These are phyloP conservation scores for Spatula clypeata DNA, from an alignment of 2,797 vertebrate genomes.

Conservation along the genomic window DNA sequence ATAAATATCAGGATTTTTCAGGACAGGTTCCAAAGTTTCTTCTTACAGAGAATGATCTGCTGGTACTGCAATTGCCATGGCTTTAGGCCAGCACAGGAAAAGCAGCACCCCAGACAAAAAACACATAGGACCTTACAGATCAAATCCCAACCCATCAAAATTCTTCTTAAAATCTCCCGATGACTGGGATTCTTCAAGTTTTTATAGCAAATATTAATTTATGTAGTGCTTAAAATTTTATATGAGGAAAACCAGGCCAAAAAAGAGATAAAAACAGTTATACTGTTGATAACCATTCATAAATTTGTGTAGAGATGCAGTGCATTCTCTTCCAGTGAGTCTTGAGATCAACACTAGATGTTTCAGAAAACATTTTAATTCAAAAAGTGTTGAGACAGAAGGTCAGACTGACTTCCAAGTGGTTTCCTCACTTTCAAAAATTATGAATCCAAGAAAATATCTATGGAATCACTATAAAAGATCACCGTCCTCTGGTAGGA, in stretches of 20 bases:
- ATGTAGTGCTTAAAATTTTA: background rate
- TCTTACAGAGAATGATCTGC: background rate
- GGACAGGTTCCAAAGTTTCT: background rate
- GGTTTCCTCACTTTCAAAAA: background rate
- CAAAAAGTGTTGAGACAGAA: background rate
- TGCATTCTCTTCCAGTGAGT: background rate
- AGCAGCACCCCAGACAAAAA: background rate
- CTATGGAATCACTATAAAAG: background rate
- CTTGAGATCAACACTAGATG: background rate
- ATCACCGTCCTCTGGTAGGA: background rate
- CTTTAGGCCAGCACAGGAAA: background rate
- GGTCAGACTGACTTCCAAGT: background rate
- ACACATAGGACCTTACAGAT: background rate
- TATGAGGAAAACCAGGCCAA: background rate
- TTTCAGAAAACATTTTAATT: background rate
- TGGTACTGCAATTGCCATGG: background rate
- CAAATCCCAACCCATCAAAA: background rate
- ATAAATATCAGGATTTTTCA: background rate
- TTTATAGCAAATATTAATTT: background rate
- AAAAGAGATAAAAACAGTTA: background rate
- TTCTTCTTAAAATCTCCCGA: background rate
- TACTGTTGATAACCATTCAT: background rate
- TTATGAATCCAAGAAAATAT: background rate
- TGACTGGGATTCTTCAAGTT: background rate
- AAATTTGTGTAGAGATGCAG: background rate